These are phyloP conservation scores for Syngnathus typhle DNA, from an alignment of 2,113 vertebrate genomes.

Conservation along the genomic window DNA sequence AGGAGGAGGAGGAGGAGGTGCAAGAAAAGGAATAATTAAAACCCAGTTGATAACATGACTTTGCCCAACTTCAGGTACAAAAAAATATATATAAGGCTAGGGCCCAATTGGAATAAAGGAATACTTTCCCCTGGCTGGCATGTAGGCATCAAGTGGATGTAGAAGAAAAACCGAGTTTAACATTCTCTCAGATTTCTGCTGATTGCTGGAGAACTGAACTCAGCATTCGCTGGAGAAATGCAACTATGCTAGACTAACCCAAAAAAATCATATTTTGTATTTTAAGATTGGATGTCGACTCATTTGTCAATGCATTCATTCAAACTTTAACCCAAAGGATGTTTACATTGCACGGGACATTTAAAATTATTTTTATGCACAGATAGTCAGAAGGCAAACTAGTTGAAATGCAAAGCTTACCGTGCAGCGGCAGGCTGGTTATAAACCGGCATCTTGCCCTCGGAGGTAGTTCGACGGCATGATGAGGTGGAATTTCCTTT, in stretches of 20 bases:
- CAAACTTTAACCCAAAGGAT: not conserved
- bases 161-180: conserved; percentile 20
- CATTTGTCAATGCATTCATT: not conserved
- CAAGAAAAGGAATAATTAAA: conserved; percentile 40
- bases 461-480: conserved; percentile 44
- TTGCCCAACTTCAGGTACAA: conserved; percentile 20
- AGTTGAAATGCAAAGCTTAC: conserved; percentile 45
- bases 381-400: conserved; percentile 22
- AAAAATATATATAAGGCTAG: conserved; percentile 19
- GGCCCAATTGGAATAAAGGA: conserved; percentile 32
- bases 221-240: not conserved
- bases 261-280: too few relatives aligned
- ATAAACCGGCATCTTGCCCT: conserved; percentile 20
- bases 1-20: conserved; percentile 20
- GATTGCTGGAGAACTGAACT: conserved; percentile 34
- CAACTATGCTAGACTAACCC: not conserved
- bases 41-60: conserved; percentile 9
- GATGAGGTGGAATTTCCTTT: conserved; percentile 53
- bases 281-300: not conserved
- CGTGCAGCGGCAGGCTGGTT: conserved; percentile 23
- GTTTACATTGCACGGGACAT: not conserved
- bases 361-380: not conserved
- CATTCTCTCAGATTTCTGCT: conserved; percentile 22
- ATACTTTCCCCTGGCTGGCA: conserved; percentile 40
- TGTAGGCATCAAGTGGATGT: conserved; percentile 25